Percentiles rank a stretch among this genome's conserved stretches.
Evolutionary conservation across 2,113 vertebrate species (phyloP).

Genomic region (Macrotus californicus): DNA sequence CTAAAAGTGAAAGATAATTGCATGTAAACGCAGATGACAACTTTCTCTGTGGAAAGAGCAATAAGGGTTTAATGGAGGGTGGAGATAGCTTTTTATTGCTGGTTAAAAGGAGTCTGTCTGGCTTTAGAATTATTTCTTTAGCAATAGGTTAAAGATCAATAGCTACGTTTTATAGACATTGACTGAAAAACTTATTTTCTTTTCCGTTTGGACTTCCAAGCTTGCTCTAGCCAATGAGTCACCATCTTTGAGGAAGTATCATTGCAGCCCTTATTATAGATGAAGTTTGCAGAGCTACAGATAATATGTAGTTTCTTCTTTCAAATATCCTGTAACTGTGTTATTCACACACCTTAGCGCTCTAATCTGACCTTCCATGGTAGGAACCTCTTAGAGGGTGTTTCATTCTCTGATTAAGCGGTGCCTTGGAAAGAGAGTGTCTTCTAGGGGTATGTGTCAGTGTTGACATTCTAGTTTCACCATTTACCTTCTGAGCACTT

Average conservation of each 20-base stretch:
- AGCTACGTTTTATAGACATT: background rate
- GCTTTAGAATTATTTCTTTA: constrained; percentile 54
- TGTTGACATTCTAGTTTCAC: background rate
- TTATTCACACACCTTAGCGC: background rate
- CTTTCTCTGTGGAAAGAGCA: constrained; percentile 54
- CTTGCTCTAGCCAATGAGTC: background rate
- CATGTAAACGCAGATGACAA: constrained; percentile 41
- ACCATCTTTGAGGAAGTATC: constrained; percentile 28
- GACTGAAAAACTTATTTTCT: background rate
- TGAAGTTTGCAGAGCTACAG: background rate
- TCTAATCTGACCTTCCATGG: background rate
- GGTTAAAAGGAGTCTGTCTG: constrained; percentile 44
- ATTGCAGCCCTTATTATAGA: background rate
- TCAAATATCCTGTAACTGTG: background rate
- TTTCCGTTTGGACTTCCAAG: background rate
- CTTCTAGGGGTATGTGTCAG: background rate
- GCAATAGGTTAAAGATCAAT: constrained; percentile 47
- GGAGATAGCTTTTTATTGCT: background rate
- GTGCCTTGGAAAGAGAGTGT: background rate
- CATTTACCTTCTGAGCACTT: background rate
- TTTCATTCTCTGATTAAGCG: background rate
- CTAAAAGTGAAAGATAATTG: constrained; percentile 61
- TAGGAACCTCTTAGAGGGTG: background rate
- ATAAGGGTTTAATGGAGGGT: constrained; percentile 47
- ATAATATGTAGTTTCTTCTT: background rate